A percentile compares a stretch with the other conserved stretches of the same genome.
Conservation (phyloP, 2,113 vertebrate genomes). For the Pseudorectes ferrugineus region DNA sequence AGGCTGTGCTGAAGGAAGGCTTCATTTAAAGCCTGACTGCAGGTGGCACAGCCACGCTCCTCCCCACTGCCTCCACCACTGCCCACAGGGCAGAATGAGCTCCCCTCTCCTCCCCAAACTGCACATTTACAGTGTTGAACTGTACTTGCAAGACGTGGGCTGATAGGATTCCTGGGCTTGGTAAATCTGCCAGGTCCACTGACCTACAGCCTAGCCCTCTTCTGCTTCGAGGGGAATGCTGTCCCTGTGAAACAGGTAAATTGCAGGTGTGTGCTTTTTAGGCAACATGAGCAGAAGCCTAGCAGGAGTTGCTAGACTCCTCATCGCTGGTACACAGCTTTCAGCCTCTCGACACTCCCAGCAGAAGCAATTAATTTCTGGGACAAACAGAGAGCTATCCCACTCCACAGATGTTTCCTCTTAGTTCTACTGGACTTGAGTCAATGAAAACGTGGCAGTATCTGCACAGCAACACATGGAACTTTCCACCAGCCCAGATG, state of each 20-base stretch:
- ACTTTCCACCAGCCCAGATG: slow-evolving; percentile 54
- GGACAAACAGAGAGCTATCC: slow-evolving; percentile 60
- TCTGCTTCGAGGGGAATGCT: not conserved
- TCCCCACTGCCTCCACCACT: not conserved
- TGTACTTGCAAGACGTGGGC: fast-evolving
- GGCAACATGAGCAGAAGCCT: not conserved
- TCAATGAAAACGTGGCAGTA: slow-evolving; percentile 76
- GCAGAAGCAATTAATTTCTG: slow-evolving; percentile 56
- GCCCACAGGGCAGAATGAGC: not conserved
- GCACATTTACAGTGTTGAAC: not conserved
- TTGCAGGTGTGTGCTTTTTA: not conserved
- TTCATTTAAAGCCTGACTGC: not conserved
- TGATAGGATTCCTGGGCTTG: not conserved
- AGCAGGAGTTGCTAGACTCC: not conserved
- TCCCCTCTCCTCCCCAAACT: not conserved
- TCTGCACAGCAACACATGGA: slow-evolving; percentile 51
- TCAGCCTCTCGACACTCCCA: not conserved
- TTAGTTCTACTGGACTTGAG: slow-evolving; percentile 46
- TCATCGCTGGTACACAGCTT: not conserved
- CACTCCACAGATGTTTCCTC: slow-evolving; percentile 71
- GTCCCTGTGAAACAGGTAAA: not conserved
- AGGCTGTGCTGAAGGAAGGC: not conserved
- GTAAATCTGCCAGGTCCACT: not conserved
- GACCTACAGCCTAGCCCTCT: not conserved
- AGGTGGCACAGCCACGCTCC: not conserved